Conservation (phyloP, 2,888 invertebrate species). For the Chromoteleia sp. region DNA sequence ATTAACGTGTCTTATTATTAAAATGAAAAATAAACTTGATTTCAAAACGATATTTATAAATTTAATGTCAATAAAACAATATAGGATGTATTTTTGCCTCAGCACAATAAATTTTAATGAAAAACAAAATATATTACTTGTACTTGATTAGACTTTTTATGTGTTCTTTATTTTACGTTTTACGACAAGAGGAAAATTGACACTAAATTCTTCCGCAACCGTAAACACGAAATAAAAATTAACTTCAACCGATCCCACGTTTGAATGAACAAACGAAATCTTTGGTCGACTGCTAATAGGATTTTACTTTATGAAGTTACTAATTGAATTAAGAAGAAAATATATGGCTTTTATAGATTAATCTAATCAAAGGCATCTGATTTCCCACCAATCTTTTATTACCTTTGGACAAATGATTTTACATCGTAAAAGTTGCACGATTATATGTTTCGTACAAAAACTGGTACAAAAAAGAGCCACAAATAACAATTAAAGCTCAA, state of each 20-base stretch:
- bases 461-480: background rate
- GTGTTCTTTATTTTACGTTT: too few relatives aligned
- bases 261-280: conserved; percentile 38
- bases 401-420: background rate
- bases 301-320: conserved; percentile 39
- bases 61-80: background rate
- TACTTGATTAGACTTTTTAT: too few relatives aligned
- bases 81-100: background rate
- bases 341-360: conserved; percentile 53
- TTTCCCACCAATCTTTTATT: conserved; percentile 2
- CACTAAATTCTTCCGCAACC: background rate
- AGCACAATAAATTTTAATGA: background rate
- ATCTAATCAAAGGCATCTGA: conserved; percentile 24
- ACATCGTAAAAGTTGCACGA: background rate
- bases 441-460: background rate
- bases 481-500: conserved; percentile 33
- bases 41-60: background rate
- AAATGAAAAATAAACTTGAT: background rate
- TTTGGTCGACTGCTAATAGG: conserved; percentile 35
- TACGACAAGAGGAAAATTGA: background rate
- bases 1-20: background rate
- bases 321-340: conserved; percentile 49
- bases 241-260: conserved; percentile 21
- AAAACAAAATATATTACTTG: background rate
- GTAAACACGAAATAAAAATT: conserved; percentile 16